These are phyloP conservation scores for Luperina nickerlii DNA, from an alignment of 2,888 invertebrate genomes.

Conservation along the genomic window DNA sequence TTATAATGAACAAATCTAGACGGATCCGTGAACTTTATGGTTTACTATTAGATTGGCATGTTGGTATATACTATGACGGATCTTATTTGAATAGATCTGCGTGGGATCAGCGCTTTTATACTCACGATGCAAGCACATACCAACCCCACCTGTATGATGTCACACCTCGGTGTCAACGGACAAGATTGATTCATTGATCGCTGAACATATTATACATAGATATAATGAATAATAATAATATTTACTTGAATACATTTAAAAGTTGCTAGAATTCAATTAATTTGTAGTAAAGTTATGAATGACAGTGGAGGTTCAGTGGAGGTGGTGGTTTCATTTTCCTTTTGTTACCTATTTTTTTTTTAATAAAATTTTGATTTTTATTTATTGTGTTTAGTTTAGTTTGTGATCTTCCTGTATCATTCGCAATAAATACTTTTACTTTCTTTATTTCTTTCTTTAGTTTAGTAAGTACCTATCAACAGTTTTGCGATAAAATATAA, in stretches of 20 bases:
- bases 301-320: slow-evolving; percentile 13
- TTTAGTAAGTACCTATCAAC: slow-evolving; percentile 17
- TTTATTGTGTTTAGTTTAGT: too few relatives aligned
- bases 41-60: slow-evolving; percentile 41
- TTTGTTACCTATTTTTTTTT: too few relatives aligned
- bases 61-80: slow-evolving; percentile 40
- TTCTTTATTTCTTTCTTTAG: too few relatives aligned
- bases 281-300: slow-evolving; percentile 14
- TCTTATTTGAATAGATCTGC: slow-evolving; percentile 62
- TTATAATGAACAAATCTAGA: slow-evolving; percentile 12
- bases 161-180: slow-evolving; percentile 56
- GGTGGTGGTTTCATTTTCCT: too few relatives aligned
- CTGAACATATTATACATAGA: slow-evolving; percentile 1
- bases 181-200: slow-evolving; percentile 44
- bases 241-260: slow-evolving; percentile 32
- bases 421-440: too few relatives aligned
- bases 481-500: slow-evolving; percentile 32
- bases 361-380: too few relatives aligned
- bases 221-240: too few relatives aligned
- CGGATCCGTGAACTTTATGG: slow-evolving; percentile 13
- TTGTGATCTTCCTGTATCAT: too few relatives aligned
- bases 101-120: slow-evolving; percentile 70
- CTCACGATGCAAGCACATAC: slow-evolving; percentile 64
- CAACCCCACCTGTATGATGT: slow-evolving; percentile 73
- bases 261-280: slow-evolving; percentile 39